A percentile compares a stretch with the other conserved stretches of the same genome.
phyloP scores from a whole-genome alignment of 2,888 invertebrate genomes.

The Philereme transversata region DNA sequence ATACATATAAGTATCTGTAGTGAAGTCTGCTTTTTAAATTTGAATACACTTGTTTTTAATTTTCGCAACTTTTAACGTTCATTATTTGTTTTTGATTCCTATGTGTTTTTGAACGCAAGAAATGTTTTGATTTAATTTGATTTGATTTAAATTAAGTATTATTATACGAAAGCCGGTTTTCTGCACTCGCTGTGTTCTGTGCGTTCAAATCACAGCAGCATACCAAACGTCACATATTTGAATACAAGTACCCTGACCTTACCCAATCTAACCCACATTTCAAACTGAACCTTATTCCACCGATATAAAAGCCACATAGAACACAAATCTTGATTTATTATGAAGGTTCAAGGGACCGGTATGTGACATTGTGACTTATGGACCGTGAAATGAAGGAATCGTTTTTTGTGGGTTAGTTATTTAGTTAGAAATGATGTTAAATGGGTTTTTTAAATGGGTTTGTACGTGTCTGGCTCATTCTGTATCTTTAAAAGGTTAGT shows the following conservation, averaged over 20 bases:
- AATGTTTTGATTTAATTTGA: no score
- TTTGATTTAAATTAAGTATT: no score
- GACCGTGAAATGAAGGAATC: conserved; percentile 30
- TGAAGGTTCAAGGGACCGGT: conserved; percentile 24
- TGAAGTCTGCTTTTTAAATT: no score
- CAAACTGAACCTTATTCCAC: conserved; percentile 21
- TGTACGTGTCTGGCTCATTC: no score
- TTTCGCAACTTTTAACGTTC: no score
- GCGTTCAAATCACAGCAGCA: conserved; percentile 12
- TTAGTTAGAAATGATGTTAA: conserved; percentile 13
- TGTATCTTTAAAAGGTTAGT: no score
- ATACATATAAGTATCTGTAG: no score
- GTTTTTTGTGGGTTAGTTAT: conserved; percentile 17
- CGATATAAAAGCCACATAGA: conserved; percentile 9
- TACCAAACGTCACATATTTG: conserved; percentile 24
- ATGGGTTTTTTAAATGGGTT: background rate
- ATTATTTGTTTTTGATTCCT: no score
- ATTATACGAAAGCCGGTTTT: no score
- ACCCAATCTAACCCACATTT: conserved; percentile 14
- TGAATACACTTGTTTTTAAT: no score
- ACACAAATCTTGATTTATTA: conserved; percentile 27
- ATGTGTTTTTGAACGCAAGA: no score
- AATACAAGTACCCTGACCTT: conserved; percentile 27
- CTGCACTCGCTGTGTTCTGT: background rate
- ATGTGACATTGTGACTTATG: conserved; percentile 30